Conservation (phyloP, 2,797 vertebrate genomes). For the Pseudomugil gertrudae region DNA sequence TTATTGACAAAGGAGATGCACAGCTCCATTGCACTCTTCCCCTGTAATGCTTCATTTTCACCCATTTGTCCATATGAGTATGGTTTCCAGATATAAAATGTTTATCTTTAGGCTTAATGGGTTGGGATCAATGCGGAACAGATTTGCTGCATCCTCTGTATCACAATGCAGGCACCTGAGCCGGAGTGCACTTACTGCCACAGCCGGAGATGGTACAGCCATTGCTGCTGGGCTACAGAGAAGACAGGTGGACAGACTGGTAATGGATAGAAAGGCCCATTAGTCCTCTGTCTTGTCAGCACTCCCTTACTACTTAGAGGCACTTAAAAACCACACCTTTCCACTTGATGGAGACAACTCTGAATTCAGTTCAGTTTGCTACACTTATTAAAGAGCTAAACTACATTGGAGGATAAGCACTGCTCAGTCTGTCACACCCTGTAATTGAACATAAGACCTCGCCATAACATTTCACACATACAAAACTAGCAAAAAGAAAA, state of each 20-base stretch:
- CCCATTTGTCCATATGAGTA: constrained; percentile 48
- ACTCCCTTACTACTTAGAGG: constrained; percentile 74
- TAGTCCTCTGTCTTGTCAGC: constrained; percentile 74
- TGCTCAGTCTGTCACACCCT: constrained; percentile 16
- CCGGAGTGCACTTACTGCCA: constrained; percentile 68
- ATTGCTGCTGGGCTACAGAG: constrained; percentile 44
- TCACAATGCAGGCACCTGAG: constrained; percentile 58
- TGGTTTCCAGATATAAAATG: constrained; percentile 72
- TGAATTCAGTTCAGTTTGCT: constrained; percentile 64
- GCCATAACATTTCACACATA: not conserved
- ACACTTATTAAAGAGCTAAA: constrained; percentile 59
- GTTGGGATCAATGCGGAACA: constrained; percentile 77
- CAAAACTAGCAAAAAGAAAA: not conserved
- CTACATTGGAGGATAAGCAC: constrained; percentile 22
- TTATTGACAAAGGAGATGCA: constrained; percentile 36
- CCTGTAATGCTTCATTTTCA: constrained; percentile 48
- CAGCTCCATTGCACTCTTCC: constrained; percentile 27
- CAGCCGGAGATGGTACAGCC: constrained; percentile 46
- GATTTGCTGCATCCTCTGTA: constrained; percentile 72
- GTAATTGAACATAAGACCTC: constrained; percentile 19
- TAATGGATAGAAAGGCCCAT: constrained; percentile 79
- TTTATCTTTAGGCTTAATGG: constrained; percentile 73
- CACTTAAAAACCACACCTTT: constrained; percentile 79
- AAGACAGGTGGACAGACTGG: constrained; percentile 67
- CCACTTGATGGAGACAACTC: constrained; percentile 68